A percentile compares a stretch with the other conserved stretches of the same genome.
phyloP scores from a whole-genome alignment of 30 jellyfish, hydroid and myxozoan genomes.

The Phacellophora camtschatica region DNA sequence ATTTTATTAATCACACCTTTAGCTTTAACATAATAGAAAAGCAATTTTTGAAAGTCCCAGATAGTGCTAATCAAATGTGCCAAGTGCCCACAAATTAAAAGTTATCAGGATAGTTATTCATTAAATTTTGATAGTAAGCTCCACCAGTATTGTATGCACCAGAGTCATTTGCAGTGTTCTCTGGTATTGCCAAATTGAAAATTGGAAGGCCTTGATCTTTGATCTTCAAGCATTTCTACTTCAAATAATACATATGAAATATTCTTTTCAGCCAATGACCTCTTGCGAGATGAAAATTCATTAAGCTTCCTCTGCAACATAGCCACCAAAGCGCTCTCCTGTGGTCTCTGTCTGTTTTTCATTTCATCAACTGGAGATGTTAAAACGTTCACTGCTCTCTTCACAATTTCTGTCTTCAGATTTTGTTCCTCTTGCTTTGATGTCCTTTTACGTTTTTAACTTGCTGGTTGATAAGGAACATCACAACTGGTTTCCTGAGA shows the following conservation, averaged over 20 bases:
- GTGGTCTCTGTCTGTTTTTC: constrained; percentile 4
- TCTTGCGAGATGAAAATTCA: neutral
- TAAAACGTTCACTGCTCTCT: neutral
- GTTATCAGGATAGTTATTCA: neutral
- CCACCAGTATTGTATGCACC: neutral
- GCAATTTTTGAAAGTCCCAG: neutral
- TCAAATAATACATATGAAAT: neutral
- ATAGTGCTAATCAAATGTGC: neutral
- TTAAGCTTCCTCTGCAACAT: neutral
- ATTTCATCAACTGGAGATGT: neutral
- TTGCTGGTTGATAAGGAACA: neutral
- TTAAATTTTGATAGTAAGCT: neutral
- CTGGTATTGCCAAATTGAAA: neutral
- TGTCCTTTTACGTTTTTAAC: neutral
- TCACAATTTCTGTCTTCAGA: neutral
- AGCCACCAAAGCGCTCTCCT: constrained; percentile 19
- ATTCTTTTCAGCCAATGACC: neutral
- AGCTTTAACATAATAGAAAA: neutral
- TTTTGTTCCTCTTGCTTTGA: neutral
- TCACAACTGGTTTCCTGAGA: constrained; percentile 19
- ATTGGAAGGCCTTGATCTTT: neutral
- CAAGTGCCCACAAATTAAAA: neutral
- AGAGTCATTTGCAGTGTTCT: neutral
- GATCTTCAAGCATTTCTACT: neutral
- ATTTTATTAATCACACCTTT: neutral